These are phyloP conservation scores for Macroteleia sp. DNA, from an alignment of 2,888 invertebrate genomes.

Conservation along the genomic window DNA sequence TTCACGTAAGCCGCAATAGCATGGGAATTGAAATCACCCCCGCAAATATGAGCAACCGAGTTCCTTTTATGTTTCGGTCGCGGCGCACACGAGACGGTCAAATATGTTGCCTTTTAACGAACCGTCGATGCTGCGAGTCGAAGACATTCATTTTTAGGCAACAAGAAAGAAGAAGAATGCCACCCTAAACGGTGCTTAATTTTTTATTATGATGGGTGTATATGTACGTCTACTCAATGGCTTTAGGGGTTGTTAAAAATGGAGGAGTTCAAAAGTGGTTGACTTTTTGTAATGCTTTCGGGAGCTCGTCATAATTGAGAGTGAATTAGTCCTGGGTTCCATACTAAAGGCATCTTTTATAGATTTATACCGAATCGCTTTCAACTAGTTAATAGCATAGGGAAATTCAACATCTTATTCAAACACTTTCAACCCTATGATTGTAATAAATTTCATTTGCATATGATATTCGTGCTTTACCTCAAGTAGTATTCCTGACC, in stretches of 20 bases:
- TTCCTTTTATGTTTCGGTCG: constrained; percentile 43
- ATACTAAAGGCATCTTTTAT: not conserved
- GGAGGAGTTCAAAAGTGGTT: constrained; percentile 25
- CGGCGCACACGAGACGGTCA: too few relatives aligned
- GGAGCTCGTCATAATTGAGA: constrained; percentile 1
- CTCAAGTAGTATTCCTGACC: too few relatives aligned
- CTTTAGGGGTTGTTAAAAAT: constrained; percentile 29
- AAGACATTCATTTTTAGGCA: constrained; percentile 7
- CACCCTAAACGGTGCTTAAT: constrained; percentile 45
- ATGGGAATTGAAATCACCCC: constrained; percentile 55
- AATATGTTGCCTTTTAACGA: constrained; percentile 42
- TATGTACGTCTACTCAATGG: constrained; percentile 1
- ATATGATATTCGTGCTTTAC: too few relatives aligned
- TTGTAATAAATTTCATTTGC: too few relatives aligned
- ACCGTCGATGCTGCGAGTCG: too few relatives aligned
- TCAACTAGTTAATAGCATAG: too few relatives aligned
- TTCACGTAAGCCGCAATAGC: constrained; percentile 48
- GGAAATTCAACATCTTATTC: not conserved
- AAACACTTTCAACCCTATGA: too few relatives aligned
- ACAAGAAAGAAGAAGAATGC: not conserved
- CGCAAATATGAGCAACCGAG: constrained; percentile 50
- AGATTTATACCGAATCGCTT: not conserved
- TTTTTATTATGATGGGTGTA: constrained; percentile 29
- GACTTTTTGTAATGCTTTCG: constrained; percentile 18
- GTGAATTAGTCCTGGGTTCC: constrained; percentile 19